Evolutionary conservation across 2,113 vertebrate genomes (phyloP).

Genomic region (Rattus rattus): DNA sequence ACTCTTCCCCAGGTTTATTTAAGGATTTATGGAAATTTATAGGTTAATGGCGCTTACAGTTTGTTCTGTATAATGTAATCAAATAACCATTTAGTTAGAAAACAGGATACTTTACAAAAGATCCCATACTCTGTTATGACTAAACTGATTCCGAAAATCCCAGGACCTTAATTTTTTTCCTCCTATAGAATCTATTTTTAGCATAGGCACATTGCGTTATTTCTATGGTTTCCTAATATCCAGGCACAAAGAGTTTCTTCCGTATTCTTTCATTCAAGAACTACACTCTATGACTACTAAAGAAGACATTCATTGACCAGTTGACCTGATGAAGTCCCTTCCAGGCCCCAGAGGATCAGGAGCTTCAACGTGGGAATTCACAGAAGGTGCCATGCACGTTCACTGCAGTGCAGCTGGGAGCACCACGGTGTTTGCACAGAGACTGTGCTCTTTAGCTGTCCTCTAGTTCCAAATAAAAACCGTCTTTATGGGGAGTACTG

Average conservation of each 20-base stretch:
- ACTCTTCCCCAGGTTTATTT: not conserved
- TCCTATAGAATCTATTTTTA: not conserved
- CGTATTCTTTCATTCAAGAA: not conserved
- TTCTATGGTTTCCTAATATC: not conserved
- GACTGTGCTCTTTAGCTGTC: too few species aligned
- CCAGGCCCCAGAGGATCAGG: not conserved
- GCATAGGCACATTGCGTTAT: not conserved
- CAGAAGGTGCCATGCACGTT: not conserved
- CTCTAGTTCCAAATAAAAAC: not conserved
- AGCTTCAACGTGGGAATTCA: not conserved
- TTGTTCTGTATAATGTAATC: not conserved
- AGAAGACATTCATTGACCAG: not conserved
- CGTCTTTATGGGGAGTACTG: not conserved
- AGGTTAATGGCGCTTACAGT: not conserved
- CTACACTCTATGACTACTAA: not conserved
- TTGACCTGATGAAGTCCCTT: not conserved
- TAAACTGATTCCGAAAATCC: not conserved
- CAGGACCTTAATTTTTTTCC: not conserved
- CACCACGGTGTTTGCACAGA: too few species aligned
- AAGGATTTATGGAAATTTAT: constrained; percentile 4
- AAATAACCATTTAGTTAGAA: not conserved
- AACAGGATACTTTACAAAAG: not conserved
- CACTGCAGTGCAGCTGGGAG: not conserved
- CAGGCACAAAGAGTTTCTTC: not conserved
- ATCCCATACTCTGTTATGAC: constrained; percentile 10